phyloP scores from a whole-genome alignment of 2,888 invertebrate species.

The Ochropleura plecta region DNA sequence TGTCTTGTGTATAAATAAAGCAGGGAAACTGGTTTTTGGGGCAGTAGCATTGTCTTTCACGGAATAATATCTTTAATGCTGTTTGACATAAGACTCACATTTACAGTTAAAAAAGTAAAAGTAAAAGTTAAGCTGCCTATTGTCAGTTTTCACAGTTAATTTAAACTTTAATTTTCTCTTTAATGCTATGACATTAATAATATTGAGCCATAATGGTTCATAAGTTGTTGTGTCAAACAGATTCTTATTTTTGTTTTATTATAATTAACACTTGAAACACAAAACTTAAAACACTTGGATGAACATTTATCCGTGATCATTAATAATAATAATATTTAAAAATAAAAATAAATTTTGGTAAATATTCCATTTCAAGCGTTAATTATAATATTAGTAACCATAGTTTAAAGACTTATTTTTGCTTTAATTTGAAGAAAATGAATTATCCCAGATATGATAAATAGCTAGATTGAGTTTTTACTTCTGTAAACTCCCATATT shows the following conservation, averaged over 20 bases:
- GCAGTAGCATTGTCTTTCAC: neutral
- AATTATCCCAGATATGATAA: too few species aligned
- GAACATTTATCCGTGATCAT: too few species aligned
- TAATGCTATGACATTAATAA: constrained; percentile 13
- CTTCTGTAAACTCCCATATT: too few species aligned
- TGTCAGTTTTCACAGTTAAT: constrained; percentile 5
- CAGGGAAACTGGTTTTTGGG: constrained; percentile 43
- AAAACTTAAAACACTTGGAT: too few species aligned
- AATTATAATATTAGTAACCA: too few species aligned
- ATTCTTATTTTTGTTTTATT: too few species aligned
- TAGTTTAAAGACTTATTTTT: too few species aligned
- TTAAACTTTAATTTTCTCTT: neutral
- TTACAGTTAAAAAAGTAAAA: constrained; percentile 20
- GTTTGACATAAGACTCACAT: constrained; percentile 25
- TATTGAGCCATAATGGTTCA: constrained; percentile 1
- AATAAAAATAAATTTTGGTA: too few species aligned
- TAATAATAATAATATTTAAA: too few species aligned
- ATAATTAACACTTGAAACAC: neutral
- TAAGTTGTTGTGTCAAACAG: neutral
- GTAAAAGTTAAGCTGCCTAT: constrained; percentile 47
- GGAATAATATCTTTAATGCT: neutral
- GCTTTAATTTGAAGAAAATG: too few species aligned
- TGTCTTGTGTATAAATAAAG: constrained; percentile 43
- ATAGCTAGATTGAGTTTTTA: too few species aligned
- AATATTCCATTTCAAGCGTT: too few species aligned